Evolutionary conservation across 2,888 invertebrate species (phyloP).

Genomic region (Anagyrus pseudococci): DNA sequence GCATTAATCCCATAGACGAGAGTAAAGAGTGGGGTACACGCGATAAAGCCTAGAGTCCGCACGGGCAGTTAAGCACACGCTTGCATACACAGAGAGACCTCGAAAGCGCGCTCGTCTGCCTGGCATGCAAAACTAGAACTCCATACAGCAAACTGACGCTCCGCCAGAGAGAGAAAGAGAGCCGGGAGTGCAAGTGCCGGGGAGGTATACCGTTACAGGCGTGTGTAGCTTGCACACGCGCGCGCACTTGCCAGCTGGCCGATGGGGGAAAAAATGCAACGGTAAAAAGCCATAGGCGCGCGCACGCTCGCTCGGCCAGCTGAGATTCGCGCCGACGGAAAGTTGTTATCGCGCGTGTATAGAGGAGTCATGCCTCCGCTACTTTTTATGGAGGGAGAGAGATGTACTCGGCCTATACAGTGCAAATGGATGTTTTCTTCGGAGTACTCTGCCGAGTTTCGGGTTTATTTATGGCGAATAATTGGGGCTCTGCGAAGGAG

Average conservation of each 20-base stretch:
- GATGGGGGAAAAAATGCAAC: constrained; percentile 14
- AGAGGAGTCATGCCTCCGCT: not conserved
- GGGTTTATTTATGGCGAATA: not conserved
- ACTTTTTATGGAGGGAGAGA: not conserved
- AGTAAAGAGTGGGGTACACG: too few species aligned
- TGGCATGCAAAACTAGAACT: not conserved
- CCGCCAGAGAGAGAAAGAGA: not conserved
- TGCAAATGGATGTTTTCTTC: not conserved
- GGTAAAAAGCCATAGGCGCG: constrained; percentile 16
- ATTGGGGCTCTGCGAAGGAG: too few species aligned
- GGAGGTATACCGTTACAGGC: not conserved
- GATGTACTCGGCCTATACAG: not conserved
- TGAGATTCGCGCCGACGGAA: too few species aligned
- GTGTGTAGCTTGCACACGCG: too few species aligned
- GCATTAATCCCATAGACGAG: too few species aligned
- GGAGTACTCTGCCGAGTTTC: not conserved
- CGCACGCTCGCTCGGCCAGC: too few species aligned
- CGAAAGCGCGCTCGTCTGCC: not conserved
- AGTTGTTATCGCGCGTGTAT: not conserved
- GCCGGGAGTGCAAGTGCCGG: not conserved
- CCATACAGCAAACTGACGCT: not conserved
- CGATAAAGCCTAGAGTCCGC: too few species aligned
- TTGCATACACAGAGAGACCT: too few species aligned
- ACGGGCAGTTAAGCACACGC: too few species aligned
- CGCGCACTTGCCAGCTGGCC: too few species aligned